Conservation (phyloP, 1,140 invertebrate genomes). For the Zaprionus ghesquierei region DNA sequence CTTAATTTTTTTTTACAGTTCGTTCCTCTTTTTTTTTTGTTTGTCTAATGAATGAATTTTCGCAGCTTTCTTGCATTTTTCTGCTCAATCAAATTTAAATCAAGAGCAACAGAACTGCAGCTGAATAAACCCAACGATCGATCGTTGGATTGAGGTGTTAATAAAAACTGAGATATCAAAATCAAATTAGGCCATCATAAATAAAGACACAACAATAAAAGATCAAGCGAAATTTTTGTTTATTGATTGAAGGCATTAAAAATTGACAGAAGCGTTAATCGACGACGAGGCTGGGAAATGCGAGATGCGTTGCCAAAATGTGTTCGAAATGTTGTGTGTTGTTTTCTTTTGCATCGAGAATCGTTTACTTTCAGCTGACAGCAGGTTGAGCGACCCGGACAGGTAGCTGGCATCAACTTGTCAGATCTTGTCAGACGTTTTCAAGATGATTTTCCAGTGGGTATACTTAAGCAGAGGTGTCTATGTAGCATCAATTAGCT, state of each 20-base stretch:
- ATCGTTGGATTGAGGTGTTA: background rate
- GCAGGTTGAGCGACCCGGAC: background rate
- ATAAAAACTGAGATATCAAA: background rate
- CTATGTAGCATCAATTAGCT: background rate
- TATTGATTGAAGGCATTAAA: background rate
- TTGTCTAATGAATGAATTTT: constrained; percentile 32
- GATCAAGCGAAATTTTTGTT: background rate
- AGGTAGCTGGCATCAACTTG: background rate
- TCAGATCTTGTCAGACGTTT: background rate
- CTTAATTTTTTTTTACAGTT: background rate
- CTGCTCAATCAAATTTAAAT: constrained; percentile 30
- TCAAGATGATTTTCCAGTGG: too few relatives aligned
- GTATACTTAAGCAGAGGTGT: too few relatives aligned
- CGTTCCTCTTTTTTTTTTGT: background rate
- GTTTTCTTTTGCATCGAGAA: background rate
- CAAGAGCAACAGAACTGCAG: constrained; percentile 22
- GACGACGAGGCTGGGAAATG: too few relatives aligned
- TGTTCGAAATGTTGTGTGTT: background rate
- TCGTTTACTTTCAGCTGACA: background rate
- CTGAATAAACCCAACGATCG: background rate
- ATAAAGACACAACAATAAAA: background rate
- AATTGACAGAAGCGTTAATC: background rate
- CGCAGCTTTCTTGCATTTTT: constrained; percentile 3
- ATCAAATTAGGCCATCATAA: background rate
- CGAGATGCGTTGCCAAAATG: background rate